Evolutionary conservation across 2,113 vertebrate species (phyloP), one percentile per base, ranked within the genome.

Genomic region (Phylloscopus trochilus): DNA sequence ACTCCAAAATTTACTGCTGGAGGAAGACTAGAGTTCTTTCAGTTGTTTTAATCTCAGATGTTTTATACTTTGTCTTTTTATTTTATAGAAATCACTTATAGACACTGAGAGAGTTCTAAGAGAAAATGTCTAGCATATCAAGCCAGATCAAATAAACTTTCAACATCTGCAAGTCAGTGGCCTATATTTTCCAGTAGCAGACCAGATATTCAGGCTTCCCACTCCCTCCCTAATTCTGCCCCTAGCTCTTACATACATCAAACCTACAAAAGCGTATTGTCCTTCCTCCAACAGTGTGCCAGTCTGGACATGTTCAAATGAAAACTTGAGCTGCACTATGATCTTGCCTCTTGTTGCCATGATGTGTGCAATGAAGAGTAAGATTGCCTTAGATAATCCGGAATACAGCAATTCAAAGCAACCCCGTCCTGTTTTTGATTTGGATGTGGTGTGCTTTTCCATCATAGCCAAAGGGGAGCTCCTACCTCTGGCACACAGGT

Each of bases 391-490:
- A 94, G 85, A 94, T 39, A 97, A 62, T 94, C 80, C 4, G 1
- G 83, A 95, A 82, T 63, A 87, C 58, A 90, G 49, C 56, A 75
- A 83, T 78, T 81, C 77, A 94, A 94, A 96, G 80, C 88, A 94
- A 66, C 44, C 76, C 92, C 21, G 35, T 83, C 80, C 56, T 14
- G 60, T 81, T 90, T 95, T 95, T 93, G 80, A 95, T 96, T 95
- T 89, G 90, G 63, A 84, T 62, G n/a, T 81, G 86, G 73, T 68
- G 69, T 66, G 83, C 86, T 90, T 90, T 88, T 95, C 91, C 80
- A 60, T 68, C 77, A 53, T 53, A 95, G 96, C 96, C 93, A 90
- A 96, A 94, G 94, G 94, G 93, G 92, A 97, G 68, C 86, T 97
- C 90, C 94, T 96, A 82, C 93, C 93, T 95, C 90, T 95, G 86